Evolutionary conservation across 2,888 invertebrate genomes (phyloP).

Genomic region (Drosophila macrospina): DNA sequence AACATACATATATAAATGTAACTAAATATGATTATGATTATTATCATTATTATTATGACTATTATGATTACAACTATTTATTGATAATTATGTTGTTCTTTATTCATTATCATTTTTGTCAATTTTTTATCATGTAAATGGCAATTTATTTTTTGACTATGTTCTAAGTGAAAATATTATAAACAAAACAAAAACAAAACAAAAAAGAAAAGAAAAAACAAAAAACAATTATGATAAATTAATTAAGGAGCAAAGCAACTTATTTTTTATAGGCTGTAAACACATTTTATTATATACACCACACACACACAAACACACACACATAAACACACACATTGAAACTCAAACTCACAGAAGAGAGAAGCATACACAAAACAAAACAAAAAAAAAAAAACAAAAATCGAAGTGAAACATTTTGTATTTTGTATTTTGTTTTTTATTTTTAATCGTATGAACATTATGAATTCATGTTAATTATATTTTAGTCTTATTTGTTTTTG

Average conservation of each 20-base stretch:
- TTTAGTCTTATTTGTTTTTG: conserved; percentile 15
- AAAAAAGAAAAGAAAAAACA: too few relatives aligned
- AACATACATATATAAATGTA: conserved; percentile 36
- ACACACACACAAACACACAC: conserved; percentile 21
- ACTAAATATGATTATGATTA: conserved; percentile 31
- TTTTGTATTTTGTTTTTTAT: conserved; percentile 9
- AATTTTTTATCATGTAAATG: conserved; percentile 44
- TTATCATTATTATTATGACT: conserved; percentile 23
- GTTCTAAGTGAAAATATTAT: conserved; percentile 40
- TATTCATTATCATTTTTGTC: conserved; percentile 34
- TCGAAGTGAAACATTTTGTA: conserved; percentile 12
- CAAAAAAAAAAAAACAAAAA: conserved; percentile 15
- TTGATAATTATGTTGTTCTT: conserved; percentile 51
- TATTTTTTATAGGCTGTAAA: conserved; percentile 75
- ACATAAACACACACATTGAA: conserved; percentile 22
- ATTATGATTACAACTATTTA: conserved; percentile 43
- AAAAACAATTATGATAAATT: conserved; percentile 16
- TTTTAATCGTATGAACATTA: conserved; percentile 13
- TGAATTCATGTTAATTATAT: conserved; percentile 20
- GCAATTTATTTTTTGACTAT: conserved; percentile 59
- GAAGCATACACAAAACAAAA: conserved; percentile 8
- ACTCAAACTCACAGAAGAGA: conserved; percentile 6
- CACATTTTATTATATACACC: conserved; percentile 65
- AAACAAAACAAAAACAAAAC: background rate
- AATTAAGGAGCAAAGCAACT: conserved; percentile 62